A percentile compares a stretch with the other conserved stretches of the same genome.
Evolutionary conservation across 92 coral and sea anemone genomes (phyloP).

Genomic region (Epizoanthus illoricatus): DNA sequence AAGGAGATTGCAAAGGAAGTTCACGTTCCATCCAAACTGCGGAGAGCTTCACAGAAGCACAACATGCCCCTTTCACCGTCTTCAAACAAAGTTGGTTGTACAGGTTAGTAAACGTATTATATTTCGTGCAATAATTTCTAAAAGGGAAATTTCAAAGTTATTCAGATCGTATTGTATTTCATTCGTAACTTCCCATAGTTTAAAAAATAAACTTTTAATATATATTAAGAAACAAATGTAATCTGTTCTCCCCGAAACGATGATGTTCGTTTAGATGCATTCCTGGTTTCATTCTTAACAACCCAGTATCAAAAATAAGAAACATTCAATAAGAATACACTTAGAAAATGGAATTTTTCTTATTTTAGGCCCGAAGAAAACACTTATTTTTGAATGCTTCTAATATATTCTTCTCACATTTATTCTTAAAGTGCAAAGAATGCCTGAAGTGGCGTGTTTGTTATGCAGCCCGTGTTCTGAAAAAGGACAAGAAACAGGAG

Average conservation of each 20-base stretch:
- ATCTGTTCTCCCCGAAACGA: too few relatives aligned
- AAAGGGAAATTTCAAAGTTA: too few relatives aligned
- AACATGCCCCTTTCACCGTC: conserved; percentile 34
- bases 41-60: conserved; percentile 32
- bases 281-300: too few relatives aligned
- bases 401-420: conserved; percentile 1
- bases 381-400: neutral
- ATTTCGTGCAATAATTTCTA: too few relatives aligned
- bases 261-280: too few relatives aligned
- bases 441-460: conserved; percentile 55
- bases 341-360: too few relatives aligned
- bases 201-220: too few relatives aligned
- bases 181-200: too few relatives aligned
- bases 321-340: too few relatives aligned
- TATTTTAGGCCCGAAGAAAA: conserved; percentile 19
- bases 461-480: conserved; percentile 37
- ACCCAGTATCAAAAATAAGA: too few relatives aligned
- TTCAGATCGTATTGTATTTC: too few relatives aligned
- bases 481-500: conserved; percentile 23
- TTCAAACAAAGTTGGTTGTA: conserved; percentile 25
- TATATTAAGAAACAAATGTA: too few relatives aligned
- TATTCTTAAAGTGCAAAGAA: conserved; percentile 47
- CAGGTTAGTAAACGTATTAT: conserved; percentile 22
- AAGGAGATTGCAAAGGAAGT: conserved; percentile 4
- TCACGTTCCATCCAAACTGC: conserved; percentile 6